Percentiles rank a stretch among this genome's conserved stretches.
Evolutionary conservation across 2,113 vertebrate genomes (phyloP).

Genomic region (Calyptomena viridis): DNA sequence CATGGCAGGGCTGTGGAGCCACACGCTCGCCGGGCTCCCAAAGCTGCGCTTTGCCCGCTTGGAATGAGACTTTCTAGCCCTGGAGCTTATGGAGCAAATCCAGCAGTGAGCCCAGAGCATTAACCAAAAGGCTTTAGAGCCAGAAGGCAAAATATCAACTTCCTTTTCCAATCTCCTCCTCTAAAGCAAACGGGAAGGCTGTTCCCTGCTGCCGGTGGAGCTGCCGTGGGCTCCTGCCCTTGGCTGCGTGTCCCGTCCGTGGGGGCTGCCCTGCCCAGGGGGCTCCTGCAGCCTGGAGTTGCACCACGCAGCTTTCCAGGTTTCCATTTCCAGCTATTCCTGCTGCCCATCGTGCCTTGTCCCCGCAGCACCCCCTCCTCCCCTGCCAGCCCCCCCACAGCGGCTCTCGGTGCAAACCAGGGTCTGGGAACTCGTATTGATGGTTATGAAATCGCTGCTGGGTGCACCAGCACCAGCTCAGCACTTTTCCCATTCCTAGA

Average conservation of each 20-base stretch:
- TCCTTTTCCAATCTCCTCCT: neutral
- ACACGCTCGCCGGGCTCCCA: rapidly evolving
- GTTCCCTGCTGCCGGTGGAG: neutral
- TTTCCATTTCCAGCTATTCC: neutral
- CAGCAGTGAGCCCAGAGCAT: neutral
- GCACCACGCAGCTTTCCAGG: too few relatives aligned
- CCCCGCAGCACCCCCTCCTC: neutral
- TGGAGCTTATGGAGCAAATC: neutral
- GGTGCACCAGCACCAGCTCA: neutral
- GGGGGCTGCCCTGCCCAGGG: neutral
- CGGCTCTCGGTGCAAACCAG: neutral
- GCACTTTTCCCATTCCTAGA: neutral
- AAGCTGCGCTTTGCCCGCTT: neutral
- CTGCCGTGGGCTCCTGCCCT: neutral
- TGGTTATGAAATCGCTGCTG: neutral
- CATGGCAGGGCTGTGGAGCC: rapidly evolving
- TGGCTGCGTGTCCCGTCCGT: neutral
- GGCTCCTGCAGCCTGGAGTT: neutral
- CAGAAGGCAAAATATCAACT: neutral
- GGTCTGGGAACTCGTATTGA: rapidly evolving
- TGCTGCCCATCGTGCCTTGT: rapidly evolving
- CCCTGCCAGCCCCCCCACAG: neutral
- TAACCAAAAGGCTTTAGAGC: neutral
- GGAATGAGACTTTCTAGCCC: neutral
- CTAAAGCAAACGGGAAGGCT: neutral